Base-by-base conservation (phyloP, 2,113 vertebrate species). In the Anarrhichthys ocellatus region DNA sequence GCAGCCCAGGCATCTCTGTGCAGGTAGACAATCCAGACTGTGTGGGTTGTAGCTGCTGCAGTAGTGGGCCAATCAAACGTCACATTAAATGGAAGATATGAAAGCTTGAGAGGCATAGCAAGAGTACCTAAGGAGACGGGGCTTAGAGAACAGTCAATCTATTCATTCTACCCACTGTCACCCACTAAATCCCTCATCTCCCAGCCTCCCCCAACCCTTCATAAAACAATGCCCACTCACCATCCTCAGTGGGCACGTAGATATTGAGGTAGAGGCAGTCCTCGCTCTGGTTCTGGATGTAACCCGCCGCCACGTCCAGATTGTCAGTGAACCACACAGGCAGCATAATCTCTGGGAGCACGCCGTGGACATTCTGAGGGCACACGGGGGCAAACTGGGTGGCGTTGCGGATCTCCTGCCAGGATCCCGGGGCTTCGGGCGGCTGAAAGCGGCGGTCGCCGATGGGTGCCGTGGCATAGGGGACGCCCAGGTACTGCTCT, bases 261-360 rank as follows among this genome's bases (percentile, higher is more conserved):
- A 98, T 79, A 74, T 98, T 98, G 91, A 98, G 96, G 92, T 97
- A 98, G 82, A 98, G 96, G 88, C 97, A 98, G 88, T 98, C 97
- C 89, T 98, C 97, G 15, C 96, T 98, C 96, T 98, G 97, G 92
- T 98, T 97, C 94, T 97, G 97, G 66, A 98, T 96, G 88, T 98
- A 97, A 40, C 95, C 95, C 9, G 97, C 96, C 0, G 96, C 97
- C 42, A 96, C 95, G 50, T 98, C 97, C 94, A 98, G 88, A 91
- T 97, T 97, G 91, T 97, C 96, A 0, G 96, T 97, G 94, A 98
- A 98, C 97, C 97, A 98, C 71, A 98, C 96, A 0, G 97, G 97
- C 18, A 98, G 94, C 97, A 98, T 98, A 69, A 98, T 97, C 87
- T 96, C 96, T 0, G 97, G 97, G 67, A 98, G 95, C 84, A 97